phyloP scores from a whole-genome alignment of 1,140 invertebrate species.

The Scaptomyza graminum region DNA sequence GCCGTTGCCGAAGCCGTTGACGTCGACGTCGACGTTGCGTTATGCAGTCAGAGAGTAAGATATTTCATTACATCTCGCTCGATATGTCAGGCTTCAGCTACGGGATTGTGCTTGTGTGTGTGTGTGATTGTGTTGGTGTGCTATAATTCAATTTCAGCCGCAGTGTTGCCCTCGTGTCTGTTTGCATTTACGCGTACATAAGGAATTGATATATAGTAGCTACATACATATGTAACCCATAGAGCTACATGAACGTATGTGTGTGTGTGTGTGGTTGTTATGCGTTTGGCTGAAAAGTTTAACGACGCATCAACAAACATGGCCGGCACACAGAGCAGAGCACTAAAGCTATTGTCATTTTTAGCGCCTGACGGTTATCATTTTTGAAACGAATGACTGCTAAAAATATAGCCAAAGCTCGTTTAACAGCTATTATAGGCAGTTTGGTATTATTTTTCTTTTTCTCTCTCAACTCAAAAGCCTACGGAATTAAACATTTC shows the following conservation, averaged over 20 bases:
- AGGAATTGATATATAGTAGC: slow-evolving; percentile 63
- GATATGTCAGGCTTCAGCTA: slow-evolving; percentile 64
- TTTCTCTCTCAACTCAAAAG: neutral
- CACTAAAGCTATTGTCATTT: slow-evolving; percentile 68
- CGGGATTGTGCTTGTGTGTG: slow-evolving; percentile 8
- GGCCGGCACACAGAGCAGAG: slow-evolving; percentile 35
- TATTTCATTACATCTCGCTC: slow-evolving; percentile 79
- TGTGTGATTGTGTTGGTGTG: slow-evolving; percentile 7
- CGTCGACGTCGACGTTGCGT: slow-evolving; percentile 51
- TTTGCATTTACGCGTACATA: slow-evolving; percentile 39
- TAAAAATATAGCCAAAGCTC: slow-evolving; percentile 1
- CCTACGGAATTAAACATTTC: neutral
- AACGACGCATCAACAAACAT: slow-evolving; percentile 79
- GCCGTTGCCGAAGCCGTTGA: slow-evolving; percentile 24
- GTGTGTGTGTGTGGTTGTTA: slow-evolving; percentile 28
- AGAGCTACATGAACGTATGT: slow-evolving; percentile 16
- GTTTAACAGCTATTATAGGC: slow-evolving; percentile 1
- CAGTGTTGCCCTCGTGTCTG: slow-evolving; percentile 38
- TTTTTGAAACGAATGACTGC: slow-evolving; percentile 46
- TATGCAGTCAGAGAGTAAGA: slow-evolving; percentile 75
- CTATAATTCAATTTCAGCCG: slow-evolving; percentile 76
- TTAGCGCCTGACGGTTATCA: slow-evolving; percentile 49
- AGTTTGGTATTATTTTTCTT: neutral
- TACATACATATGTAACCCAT: neutral
- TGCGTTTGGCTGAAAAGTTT: slow-evolving; percentile 74